Base-by-base conservation (phyloP, 2,888 invertebrate species). In the Leucoma salicis region DNA sequence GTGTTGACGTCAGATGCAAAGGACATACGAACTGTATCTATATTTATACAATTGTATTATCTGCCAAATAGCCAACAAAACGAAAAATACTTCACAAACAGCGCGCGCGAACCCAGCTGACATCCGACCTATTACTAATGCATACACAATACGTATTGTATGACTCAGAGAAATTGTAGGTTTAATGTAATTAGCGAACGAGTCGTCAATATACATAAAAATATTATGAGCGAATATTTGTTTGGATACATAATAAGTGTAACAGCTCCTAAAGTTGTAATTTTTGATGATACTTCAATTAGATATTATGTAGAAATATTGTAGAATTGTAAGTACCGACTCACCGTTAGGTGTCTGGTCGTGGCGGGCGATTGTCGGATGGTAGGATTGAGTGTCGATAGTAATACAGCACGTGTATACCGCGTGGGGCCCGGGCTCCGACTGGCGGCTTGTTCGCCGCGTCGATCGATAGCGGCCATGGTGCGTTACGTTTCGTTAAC, bases 361-460 rank as follows among this genome's bases (percentile, higher is more conserved):
- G 44, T 25, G 49, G 37, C 46, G 58, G 42, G 60, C 55, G 63
- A 43, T 39, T 42, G 50, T 39, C 41, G 42, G 45, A 56, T 54
- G 53, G 11, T n/a, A 11, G 31, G 10, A 58, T 66, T 55, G 58
- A 60, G 45, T 47, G 28, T 39, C 3, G 15, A 35, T 2, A 32
- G 56, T 44, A 53, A 57, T 49, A 41, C 53, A 56, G 53, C 58
- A 81, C 86, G 79, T 73, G 66, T 59, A 55, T 55, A 72, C 70
- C 82, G 77, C 72, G 62, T 70, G 69, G 63, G 47, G 71, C 75
- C 76, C 78, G 79, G 77, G 83, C 82, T 85, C 84, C 77, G 76
- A 88, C 88, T 87, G 77, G 77, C 83, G 81, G 85, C 83, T 77
- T 75, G 86, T 87, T 86, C 76, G 44, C 62, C 66, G 82, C 83